Base-by-base conservation (phyloP, 1,140 invertebrate species). In the Pseudomyrmex concolor region DNA sequence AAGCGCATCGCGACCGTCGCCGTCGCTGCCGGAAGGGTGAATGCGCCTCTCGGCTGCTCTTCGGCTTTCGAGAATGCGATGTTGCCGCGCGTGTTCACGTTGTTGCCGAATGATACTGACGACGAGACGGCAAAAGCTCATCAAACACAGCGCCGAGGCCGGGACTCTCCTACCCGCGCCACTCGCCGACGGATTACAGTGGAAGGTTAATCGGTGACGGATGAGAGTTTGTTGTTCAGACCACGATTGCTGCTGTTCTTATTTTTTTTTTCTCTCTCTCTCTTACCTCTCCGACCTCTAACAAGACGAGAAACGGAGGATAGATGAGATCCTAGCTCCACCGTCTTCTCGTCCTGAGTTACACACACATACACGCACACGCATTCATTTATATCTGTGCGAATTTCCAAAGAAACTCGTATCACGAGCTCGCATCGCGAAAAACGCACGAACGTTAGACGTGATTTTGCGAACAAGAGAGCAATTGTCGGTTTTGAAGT, bases 1-100 rank as follows among this genome's bases (percentile, higher is more conserved):
- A 89, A 72, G 89, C 88, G 89, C 83, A 43, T 25, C 19, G 54
- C 62, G 34, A 34, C 34, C 34, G 34, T 34, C 34, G 34, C 34
- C 34, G 34, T 67, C 60, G 34, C 59, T 67, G 62, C 19, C 25
- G 45, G 72, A 86, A 84, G 86, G 86, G 86, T 86, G 85, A 87
- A 87, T 87, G 86, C 71, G 71, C 86, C 83, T 87, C 34, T 34
- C 34, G 82, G 82, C 62, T 34, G 72, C 34, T 34, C 34, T 57
- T 83, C 62, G 68, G 83, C 87, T 87, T 81, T 77, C 86, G 83
- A 74, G 82, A 85, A 71, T 57, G 64, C 86, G 63, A 34, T 82
- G 84, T 84, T 88, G 83, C 82, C 59, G 70, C 25, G 82, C 76
- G 0, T 34, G 34, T 19, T 51, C 34, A 48, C 84, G 22, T 64